These are phyloP conservation scores for Syngnathus typhle DNA, from an alignment of 2,113 vertebrate genomes.

Conservation along the genomic window DNA sequence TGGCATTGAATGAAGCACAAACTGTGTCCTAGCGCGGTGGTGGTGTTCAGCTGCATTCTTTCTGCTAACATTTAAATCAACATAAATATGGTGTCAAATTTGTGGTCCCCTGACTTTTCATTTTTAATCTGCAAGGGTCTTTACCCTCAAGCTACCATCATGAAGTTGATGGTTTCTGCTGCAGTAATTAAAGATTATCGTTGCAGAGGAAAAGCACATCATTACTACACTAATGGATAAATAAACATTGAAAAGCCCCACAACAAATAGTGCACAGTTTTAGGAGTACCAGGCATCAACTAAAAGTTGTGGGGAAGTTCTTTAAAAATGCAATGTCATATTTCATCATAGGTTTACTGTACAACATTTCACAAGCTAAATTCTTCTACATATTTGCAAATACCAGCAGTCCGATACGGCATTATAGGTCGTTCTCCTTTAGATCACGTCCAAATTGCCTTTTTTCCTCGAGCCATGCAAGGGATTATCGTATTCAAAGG, in stretches of 20 bases:
- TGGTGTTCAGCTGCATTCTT: no score
- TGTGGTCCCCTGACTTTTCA: background rate
- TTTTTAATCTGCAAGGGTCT: background rate
- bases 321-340: no score
- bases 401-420: no score
- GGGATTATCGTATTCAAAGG: conserved; percentile 44
- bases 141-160: background rate
- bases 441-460: no score
- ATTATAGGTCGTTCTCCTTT: no score
- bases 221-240: background rate
- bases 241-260: background rate
- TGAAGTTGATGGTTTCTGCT: background rate
- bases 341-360: no score
- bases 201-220: background rate
- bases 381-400: no score
- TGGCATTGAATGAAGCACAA: background rate
- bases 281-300: background rate
- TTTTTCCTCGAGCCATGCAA: no score
- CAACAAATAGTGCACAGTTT: background rate
- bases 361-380: no score
- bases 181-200: background rate
- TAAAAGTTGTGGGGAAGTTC: background rate
- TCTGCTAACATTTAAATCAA: background rate
- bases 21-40: background rate
- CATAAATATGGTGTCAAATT: background rate